phyloP scores from a whole-genome alignment of 2,797 vertebrate species.

The Geotrypetes seraphini region DNA sequence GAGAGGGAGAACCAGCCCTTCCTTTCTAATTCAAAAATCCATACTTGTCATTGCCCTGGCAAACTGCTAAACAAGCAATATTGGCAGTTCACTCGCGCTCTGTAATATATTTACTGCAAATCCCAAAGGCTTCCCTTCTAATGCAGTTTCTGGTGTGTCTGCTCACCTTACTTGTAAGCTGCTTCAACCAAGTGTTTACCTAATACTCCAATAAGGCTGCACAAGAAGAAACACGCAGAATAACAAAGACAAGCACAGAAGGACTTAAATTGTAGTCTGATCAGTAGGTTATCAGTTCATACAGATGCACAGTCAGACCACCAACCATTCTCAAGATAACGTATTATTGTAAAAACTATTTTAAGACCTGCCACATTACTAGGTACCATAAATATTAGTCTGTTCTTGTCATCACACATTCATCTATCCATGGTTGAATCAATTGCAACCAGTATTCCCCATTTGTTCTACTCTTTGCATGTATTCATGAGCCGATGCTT shows the following conservation, averaged over 20 bases:
- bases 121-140: constrained; percentile 47
- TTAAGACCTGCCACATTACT: too few species aligned
- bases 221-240: too few species aligned
- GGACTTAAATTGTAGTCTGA: too few species aligned
- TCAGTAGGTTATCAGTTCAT: too few species aligned
- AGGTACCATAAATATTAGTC: too few species aligned
- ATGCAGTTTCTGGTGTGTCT: constrained; percentile 50
- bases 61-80: constrained; percentile 74
- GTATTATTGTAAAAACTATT: too few species aligned
- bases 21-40: constrained; percentile 69
- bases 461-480: too few species aligned
- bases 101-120: constrained; percentile 64
- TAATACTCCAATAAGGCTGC: constrained; percentile 32
- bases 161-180: constrained; percentile 39
- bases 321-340: neutral
- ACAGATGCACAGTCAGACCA: neutral
- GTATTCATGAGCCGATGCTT: too few species aligned
- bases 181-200: constrained; percentile 34
- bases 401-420: too few species aligned
- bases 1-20: constrained; percentile 52
- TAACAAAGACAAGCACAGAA: too few species aligned
- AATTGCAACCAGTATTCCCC: too few species aligned
- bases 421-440: too few species aligned
- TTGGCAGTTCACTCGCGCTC: constrained; percentile 66
- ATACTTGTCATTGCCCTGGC: constrained; percentile 59